A percentile compares a stretch with the other conserved stretches of the same genome.
Conservation (phyloP, 2,113 vertebrate species). For the Phyllostomus discolor region DNA sequence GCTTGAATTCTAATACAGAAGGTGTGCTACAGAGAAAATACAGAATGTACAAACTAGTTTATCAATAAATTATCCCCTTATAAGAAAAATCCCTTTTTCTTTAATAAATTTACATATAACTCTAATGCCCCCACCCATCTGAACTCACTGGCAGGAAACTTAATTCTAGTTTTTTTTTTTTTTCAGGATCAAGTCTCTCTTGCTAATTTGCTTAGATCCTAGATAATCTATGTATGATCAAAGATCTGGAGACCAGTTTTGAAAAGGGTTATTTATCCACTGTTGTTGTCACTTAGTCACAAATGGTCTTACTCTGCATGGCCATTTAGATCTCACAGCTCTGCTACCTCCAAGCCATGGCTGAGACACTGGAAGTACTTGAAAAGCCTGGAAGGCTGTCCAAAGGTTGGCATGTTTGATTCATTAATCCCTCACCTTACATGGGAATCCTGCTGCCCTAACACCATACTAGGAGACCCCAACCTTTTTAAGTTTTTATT, state of each 20-base stretch:
- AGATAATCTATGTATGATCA: neutral
- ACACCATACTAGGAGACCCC: neutral
- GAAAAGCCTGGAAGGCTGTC: neutral
- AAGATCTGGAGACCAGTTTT: neutral
- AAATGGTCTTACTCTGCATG: neutral
- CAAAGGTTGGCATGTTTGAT: no score
- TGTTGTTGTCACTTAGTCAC: neutral
- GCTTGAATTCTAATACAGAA: neutral
- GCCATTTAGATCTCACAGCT: neutral
- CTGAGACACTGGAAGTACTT: no score
- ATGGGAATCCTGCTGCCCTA: fast-evolving
- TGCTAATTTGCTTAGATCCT: neutral
- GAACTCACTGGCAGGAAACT: neutral
- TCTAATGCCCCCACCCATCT: neutral
- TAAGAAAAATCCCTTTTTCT: neutral
- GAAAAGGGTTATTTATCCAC: neutral
- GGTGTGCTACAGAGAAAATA: neutral
- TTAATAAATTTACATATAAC: neutral
- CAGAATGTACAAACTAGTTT: neutral
- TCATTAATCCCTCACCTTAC: fast-evolving
- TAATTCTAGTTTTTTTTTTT: neutral
- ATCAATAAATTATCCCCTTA: neutral
- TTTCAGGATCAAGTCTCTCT: neutral
- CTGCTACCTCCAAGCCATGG: fast-evolving
- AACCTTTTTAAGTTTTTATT: neutral